Percentiles rank a stretch among this genome's conserved stretches.
phyloP scores from a whole-genome alignment of 2,113 vertebrate species.

The Oreotrochilus melanogaster region DNA sequence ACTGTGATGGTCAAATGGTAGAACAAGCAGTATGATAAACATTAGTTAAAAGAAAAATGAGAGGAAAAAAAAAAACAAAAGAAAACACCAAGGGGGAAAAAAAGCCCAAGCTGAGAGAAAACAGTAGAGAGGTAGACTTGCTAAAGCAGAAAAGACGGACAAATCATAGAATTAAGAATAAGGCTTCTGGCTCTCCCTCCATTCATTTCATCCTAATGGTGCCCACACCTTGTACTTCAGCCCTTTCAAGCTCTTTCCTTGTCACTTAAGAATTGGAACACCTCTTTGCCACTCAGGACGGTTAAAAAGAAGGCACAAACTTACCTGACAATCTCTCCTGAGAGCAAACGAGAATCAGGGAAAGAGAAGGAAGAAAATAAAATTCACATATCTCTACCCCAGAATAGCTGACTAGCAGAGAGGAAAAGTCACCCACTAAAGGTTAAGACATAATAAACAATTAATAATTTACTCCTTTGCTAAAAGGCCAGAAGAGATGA shows the following conservation, averaged over 20 bases:
- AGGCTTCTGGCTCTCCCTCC: not conserved
- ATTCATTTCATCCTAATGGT: not conserved
- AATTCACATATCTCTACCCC: not conserved
- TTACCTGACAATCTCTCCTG: not conserved
- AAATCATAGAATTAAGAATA: not conserved
- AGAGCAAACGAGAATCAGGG: not conserved
- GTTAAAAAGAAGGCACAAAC: not conserved
- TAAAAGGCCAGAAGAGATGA: conserved; percentile 31
- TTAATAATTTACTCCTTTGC: conserved; percentile 23
- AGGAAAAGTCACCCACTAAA: conserved; percentile 35
- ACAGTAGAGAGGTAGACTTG: not conserved
- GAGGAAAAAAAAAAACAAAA: not conserved
- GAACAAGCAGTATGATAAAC: not conserved
- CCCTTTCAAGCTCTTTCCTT: not conserved
- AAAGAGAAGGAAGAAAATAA: conserved; percentile 9
- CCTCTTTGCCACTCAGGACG: not conserved
- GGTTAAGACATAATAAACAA: conserved; percentile 56
- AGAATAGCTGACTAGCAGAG: conserved; percentile 11
- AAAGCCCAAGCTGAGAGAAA: not conserved
- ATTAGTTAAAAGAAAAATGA: not conserved
- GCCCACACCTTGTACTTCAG: not conserved
- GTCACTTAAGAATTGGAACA: not conserved
- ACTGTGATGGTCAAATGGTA: not conserved
- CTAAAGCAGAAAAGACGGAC: not conserved
- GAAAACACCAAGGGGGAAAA: rapidly evolving